Evolutionary conservation across 2,797 vertebrate species (phyloP), one percentile per base, ranked within the genome.

Genomic region (Falco novaeseelandiae): DNA sequence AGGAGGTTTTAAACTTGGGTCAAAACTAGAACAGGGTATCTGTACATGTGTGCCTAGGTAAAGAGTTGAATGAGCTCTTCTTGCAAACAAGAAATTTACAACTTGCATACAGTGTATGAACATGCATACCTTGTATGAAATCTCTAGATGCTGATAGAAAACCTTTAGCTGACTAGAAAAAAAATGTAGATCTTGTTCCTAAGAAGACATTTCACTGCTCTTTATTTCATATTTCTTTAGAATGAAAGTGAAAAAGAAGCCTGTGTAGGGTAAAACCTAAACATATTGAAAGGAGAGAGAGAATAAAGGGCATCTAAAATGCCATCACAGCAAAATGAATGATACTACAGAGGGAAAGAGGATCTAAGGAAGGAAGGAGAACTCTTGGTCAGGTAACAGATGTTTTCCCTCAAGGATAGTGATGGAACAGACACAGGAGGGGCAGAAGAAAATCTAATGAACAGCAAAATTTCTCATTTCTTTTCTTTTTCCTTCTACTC

Each of bases 401-500:
- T 94, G 88, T 93, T 96, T 82, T 94, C 91, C 86, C 88, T 90
- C 26, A 89, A 84, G 95, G 61, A 57, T 48, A 93, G 40, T n/a
- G 48, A 85, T 85, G 55, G 55, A 94, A 67, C 48, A 85, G 81
- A 72, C 34, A 89, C 30, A 18, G 49, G 55, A 87, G 67, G 30
- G 42, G 10, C 8, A 54, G 76, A 89, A 94, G 42, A 76, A 82
- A n/a, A 11, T 48, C 36, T 76, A 30, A 70, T 21, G 62, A 93
- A 73, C 73, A 93, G 73, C 77, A 80, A 63, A 87, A 90, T 63
- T 67, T 90, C 51, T 73, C 6, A 7, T 49, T 62, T 69, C 22
- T 84, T 94, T 84, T 94, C 14, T 82, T 93, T 76, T 84, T 29
- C 10, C 17, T 51, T 76, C 36, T 55, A 57, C 26, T 90, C 19